phyloP scores from a whole-genome alignment of 1,140 invertebrate genomes.

The Samia ricini region DNA sequence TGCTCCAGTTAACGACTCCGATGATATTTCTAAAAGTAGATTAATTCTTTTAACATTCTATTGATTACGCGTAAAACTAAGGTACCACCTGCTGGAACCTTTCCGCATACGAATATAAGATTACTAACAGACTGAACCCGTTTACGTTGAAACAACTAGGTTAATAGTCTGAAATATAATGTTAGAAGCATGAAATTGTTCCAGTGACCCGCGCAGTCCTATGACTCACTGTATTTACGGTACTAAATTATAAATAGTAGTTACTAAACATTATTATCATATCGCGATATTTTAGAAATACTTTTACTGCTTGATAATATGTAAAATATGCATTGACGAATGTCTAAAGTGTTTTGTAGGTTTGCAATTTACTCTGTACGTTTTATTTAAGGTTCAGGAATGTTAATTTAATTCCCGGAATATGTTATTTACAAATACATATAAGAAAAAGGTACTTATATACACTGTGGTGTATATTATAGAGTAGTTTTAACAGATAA shows the following conservation, averaged over 20 bases:
- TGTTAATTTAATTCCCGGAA: no score
- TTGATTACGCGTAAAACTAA: neutral
- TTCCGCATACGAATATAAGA: slow-evolving; percentile 50
- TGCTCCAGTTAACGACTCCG: neutral
- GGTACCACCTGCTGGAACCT: neutral
- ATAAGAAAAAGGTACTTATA: no score
- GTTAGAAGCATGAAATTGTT: slow-evolving; percentile 37
- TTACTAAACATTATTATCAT: slow-evolving; percentile 1
- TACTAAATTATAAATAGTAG: slow-evolving; percentile 29
- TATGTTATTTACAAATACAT: no score
- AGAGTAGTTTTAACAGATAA: no score
- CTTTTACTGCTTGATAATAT: neutral
- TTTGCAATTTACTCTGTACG: no score
- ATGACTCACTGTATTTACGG: slow-evolving; percentile 52
- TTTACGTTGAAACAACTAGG: slow-evolving; percentile 51
- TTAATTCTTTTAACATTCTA: neutral
- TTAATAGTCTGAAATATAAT: slow-evolving; percentile 62
- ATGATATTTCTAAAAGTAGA: neutral
- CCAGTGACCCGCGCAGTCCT: slow-evolving; percentile 45
- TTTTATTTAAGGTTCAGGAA: no score
- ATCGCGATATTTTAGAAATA: neutral
- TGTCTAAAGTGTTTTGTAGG: no score
- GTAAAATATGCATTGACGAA: no score
- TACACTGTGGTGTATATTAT: no score
- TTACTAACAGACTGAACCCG: slow-evolving; percentile 37